Conservation (phyloP, 2,113 vertebrate genomes). For the mouse (Mus musculus) region DNA sequence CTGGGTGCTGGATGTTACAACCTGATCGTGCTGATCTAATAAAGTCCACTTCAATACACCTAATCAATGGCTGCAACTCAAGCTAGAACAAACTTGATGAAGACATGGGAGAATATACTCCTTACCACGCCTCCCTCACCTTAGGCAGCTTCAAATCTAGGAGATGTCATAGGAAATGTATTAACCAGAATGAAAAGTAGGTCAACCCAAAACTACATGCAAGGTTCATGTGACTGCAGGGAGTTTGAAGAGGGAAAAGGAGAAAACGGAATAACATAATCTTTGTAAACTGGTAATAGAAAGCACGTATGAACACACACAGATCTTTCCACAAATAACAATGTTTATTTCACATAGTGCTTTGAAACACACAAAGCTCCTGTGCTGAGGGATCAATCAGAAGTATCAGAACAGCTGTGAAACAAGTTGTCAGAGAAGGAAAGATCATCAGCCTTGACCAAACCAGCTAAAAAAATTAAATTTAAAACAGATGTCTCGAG, state of each 20-base stretch:
- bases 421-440: neutral
- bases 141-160: slow-evolving; percentile 44
- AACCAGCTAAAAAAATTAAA: neutral
- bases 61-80: neutral
- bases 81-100: neutral
- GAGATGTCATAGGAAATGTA: neutral
- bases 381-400: neutral
- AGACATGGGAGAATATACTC: neutral
- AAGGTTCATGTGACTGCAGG: neutral
- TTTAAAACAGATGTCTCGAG: slow-evolving; percentile 15
- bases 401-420: neutral
- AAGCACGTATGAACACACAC: neutral
- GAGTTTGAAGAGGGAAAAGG: neutral
- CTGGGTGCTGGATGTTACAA: neutral
- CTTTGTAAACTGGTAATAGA: neutral
- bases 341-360: neutral
- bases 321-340: slow-evolving; percentile 14
- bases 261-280: neutral
- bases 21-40: neutral
- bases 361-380: neutral
- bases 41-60: slow-evolving; percentile 20
- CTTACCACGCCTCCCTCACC: neutral
- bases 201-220: neutral
- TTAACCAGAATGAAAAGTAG: neutral
- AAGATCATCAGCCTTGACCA: neutral